Conservation (phyloP, 2,113 vertebrate species). For the Istiophorus platypterus region DNA sequence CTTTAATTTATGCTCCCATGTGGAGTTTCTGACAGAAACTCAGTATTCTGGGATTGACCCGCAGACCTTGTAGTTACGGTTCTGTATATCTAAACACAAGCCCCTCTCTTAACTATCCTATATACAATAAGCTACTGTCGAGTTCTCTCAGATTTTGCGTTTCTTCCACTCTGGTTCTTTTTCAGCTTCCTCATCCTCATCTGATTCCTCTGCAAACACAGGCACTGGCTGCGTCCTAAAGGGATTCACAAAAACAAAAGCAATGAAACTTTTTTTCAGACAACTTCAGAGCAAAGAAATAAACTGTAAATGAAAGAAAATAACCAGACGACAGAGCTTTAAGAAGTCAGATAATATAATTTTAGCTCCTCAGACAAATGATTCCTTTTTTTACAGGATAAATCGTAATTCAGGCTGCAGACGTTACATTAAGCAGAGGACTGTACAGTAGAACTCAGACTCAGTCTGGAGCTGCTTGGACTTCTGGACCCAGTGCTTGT, state of each 20-base stretch:
- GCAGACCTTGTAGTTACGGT: background rate
- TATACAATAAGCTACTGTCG: background rate
- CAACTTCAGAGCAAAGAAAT: slow-evolving; percentile 4
- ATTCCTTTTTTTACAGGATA: no score
- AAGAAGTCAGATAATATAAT: slow-evolving; percentile 4
- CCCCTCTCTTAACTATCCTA: background rate
- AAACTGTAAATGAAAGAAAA: slow-evolving; percentile 17
- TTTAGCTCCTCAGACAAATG: background rate
- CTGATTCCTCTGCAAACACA: slow-evolving; percentile 93
- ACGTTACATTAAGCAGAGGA: slow-evolving; percentile 20
- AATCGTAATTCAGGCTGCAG: slow-evolving; percentile 7
- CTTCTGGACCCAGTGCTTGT: background rate
- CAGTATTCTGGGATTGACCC: slow-evolving; percentile 5
- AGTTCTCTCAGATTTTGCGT: slow-evolving; percentile 91
- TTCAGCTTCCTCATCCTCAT: slow-evolving; percentile 92
- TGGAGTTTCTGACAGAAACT: slow-evolving; percentile 22
- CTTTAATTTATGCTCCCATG: slow-evolving; percentile 26
- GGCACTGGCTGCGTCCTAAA: slow-evolving; percentile 93
- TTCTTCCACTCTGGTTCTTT: slow-evolving; percentile 98
- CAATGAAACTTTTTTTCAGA: background rate
- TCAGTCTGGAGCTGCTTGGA: slow-evolving; percentile 3
- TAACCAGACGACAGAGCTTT: slow-evolving; percentile 42
- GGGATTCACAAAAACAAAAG: slow-evolving; percentile 57
- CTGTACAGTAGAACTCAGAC: background rate
- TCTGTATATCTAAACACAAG: slow-evolving; percentile 12